Base-by-base conservation (phyloP, 2,113 vertebrate genomes). In the Chaetops frenatus region DNA sequence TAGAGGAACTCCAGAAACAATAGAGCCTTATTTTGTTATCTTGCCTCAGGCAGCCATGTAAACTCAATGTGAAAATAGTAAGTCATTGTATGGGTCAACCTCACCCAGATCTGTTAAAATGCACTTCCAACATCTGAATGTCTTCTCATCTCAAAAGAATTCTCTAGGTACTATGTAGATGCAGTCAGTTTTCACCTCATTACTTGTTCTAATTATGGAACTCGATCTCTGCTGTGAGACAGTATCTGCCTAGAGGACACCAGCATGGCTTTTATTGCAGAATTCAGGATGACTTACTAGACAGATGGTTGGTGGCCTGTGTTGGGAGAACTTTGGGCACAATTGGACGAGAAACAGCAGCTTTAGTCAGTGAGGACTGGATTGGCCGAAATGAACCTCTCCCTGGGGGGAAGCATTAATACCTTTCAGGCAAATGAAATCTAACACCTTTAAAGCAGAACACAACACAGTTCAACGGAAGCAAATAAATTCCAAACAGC, bases 361-460 rank as follows among this genome's bases (percentile, higher is more conserved):
- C 96, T 90, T 99, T 98, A 95, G 98, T 97, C 74, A 99, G 96
- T 13, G 99, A 98, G 57, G 99, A 98, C 91, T 99, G 99, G 97
- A 99, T 98, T 56, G 99, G 99, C 88, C 99, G 98, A 97, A 99
- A 99, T 4, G 99, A 99, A 91, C 99, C 99, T 92, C 99, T 99
- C 74, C 98, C 98, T 98, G 81, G 31, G 16, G 56, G 8, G 20
- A 91, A 94, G 76, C 64, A 88, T 81, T 56, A 84, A 94, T 9
- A 88, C 6, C 23, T 74, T 47, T 94, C 86, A 94, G 60, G 47
- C 19, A 88, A 74, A 76, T 22, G 48, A 79, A 70, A 86, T 45
- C 25, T 19, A 57, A 84, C 44, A 71, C 38, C 47, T 83, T 88
- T 65, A 71, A 71, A 90, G 47, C 87, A 88, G 27, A 85, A 40